These are phyloP conservation scores for Sarcophaga caerulescens DNA, from an alignment of 2,888 invertebrate genomes.

Conservation along the genomic window DNA sequence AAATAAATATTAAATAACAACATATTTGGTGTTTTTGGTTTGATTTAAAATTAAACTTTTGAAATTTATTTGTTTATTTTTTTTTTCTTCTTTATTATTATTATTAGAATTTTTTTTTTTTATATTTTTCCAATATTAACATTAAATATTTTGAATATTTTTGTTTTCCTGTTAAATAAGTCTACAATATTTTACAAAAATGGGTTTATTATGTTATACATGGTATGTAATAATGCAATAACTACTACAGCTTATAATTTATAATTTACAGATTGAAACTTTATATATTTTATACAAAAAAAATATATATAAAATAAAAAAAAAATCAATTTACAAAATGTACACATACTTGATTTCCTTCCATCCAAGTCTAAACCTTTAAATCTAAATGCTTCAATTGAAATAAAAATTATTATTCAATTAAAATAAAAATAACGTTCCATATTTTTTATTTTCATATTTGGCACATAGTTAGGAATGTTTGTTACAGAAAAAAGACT, in stretches of 20 bases:
- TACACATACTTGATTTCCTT: not conserved
- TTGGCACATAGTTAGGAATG: conserved; percentile 51
- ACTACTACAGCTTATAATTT: conserved; percentile 14
- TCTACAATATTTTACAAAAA: conserved; percentile 13
- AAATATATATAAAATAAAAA: conserved; percentile 13
- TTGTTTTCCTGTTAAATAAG: not conserved
- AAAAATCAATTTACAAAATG: conserved; percentile 40
- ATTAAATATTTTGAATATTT: conserved; percentile 51
- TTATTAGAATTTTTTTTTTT: conserved; percentile 7
- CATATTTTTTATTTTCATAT: conserved; percentile 12
- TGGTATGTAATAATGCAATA: conserved; percentile 5
- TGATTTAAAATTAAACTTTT: conserved; percentile 36
- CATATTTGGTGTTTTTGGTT: conserved; percentile 29
- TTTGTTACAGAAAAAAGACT: too few relatives aligned
- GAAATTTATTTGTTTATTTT: conserved; percentile 45
- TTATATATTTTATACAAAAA: not conserved
- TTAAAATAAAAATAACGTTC: conserved; percentile 53
- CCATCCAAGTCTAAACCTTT: not conserved
- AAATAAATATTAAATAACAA: conserved; percentile 38
- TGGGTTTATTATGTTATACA: conserved; percentile 6
- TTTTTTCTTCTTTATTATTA: conserved; percentile 4
- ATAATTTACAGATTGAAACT: conserved; percentile 5
- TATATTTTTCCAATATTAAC: conserved; percentile 22
- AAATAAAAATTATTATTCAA: not conserved
- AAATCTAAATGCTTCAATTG: not conserved